These are phyloP conservation scores for Prinia subflava DNA, from an alignment of 2,113 vertebrate genomes.

Conservation along the genomic window DNA sequence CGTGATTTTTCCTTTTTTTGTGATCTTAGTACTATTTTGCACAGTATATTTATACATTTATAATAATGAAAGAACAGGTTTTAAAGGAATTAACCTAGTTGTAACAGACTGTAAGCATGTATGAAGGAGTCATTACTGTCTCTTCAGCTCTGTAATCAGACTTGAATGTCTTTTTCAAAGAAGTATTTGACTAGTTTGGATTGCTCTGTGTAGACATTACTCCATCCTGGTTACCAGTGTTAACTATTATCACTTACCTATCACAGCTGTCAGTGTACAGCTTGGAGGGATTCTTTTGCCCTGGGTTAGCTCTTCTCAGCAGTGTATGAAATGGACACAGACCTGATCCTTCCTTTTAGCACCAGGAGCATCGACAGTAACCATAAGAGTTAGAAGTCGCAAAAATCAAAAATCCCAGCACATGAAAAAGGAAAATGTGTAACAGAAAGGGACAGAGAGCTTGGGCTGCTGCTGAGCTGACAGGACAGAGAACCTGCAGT, in stretches of 20 bases:
- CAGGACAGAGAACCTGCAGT: background rate
- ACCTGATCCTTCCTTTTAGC: background rate
- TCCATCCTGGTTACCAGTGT: background rate
- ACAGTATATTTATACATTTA: background rate
- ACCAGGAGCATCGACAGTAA: background rate
- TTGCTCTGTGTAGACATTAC: background rate
- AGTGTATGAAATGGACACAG: background rate
- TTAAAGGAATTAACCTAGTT: background rate
- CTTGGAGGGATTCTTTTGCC: background rate
- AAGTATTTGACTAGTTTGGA: background rate
- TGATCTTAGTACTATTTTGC: background rate
- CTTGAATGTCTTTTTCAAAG: background rate
- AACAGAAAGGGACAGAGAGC: background rate
- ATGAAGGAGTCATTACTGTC: background rate
- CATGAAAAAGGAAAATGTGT: background rate
- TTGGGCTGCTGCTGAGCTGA: background rate
- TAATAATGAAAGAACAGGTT: background rate
- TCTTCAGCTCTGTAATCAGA: background rate
- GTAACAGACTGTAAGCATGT: background rate
- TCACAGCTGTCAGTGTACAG: background rate
- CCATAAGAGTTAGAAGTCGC: background rate
- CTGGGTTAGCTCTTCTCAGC: background rate
- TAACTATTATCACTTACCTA: background rate
- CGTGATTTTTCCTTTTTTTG: background rate
- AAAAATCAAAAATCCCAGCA: background rate